Evolutionary conservation across 2,113 vertebrate species (phyloP).

Genomic region (Marmota flaviventris): DNA sequence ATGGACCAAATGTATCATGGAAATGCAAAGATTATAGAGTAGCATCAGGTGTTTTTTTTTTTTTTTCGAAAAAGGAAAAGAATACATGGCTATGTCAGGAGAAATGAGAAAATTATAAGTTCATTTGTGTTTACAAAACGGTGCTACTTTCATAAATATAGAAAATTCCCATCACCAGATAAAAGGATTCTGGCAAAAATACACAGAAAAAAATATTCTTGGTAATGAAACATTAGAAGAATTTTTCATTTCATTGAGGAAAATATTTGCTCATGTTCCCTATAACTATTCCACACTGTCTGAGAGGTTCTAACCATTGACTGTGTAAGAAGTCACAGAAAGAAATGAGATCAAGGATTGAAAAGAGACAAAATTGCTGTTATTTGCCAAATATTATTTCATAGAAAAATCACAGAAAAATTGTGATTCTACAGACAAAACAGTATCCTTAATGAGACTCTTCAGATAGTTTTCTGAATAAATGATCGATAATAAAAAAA

Average conservation of each 20-base stretch:
- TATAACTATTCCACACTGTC: neutral
- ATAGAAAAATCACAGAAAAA: neutral
- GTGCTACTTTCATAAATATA: neutral
- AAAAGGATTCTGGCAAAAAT: neutral
- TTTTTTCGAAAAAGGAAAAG: neutral
- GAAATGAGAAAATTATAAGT: neutral
- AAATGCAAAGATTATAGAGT: neutral
- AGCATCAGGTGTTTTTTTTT: neutral
- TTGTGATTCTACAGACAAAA: neutral
- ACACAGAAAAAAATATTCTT: neutral
- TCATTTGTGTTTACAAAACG: conserved; percentile 2
- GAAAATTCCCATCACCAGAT: neutral
- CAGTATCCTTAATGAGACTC: neutral
- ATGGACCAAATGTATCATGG: neutral
- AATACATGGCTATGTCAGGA: neutral
- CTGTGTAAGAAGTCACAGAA: neutral
- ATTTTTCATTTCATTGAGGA: neutral
- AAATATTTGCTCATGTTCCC: neutral
- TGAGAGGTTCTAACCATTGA: neutral
- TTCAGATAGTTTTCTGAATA: neutral
- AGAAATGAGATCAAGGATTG: neutral
- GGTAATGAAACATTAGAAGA: neutral
- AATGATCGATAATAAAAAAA: neutral
- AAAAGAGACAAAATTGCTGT: neutral
- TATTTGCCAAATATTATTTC: neutral